These are phyloP conservation scores for Daphoenositta chrysoptera DNA, from an alignment of 2,113 vertebrate genomes.

Conservation along the genomic window DNA sequence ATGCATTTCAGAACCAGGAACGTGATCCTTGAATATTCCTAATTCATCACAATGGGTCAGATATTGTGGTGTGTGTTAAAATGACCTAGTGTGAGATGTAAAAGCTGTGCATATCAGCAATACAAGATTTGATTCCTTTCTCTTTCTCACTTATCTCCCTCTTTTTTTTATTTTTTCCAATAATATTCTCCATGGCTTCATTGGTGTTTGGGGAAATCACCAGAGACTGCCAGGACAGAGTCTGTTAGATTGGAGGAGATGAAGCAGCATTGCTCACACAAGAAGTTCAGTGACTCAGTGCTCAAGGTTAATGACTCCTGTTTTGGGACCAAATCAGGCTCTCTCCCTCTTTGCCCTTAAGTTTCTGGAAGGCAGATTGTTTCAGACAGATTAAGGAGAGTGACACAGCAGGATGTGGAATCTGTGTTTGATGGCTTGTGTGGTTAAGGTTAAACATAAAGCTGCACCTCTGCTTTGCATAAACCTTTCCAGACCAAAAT, in stretches of 20 bases:
- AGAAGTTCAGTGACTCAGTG: background rate
- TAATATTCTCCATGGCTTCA: background rate
- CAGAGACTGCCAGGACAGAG: background rate
- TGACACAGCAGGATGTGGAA: background rate
- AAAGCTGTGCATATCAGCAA: background rate
- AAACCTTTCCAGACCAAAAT: background rate
- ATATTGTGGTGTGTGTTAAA: background rate
- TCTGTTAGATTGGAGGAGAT: background rate
- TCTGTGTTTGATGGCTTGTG: background rate
- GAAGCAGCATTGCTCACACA: background rate
- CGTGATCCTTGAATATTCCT: background rate
- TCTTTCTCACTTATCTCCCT: background rate
- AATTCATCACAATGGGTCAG: background rate
- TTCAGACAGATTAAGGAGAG: background rate
- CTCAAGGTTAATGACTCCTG: conserved; percentile 7
- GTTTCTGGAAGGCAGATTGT: background rate
- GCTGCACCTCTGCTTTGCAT: background rate
- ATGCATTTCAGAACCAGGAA: background rate
- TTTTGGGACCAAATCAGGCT: background rate
- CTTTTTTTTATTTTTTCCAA: background rate
- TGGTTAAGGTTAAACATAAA: background rate
- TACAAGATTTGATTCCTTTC: background rate
- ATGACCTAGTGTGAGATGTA: background rate
- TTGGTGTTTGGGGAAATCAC: background rate
- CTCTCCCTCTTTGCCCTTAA: background rate